Conservation (phyloP, 2,797 vertebrate species). For the Gallinago stenura region DNA sequence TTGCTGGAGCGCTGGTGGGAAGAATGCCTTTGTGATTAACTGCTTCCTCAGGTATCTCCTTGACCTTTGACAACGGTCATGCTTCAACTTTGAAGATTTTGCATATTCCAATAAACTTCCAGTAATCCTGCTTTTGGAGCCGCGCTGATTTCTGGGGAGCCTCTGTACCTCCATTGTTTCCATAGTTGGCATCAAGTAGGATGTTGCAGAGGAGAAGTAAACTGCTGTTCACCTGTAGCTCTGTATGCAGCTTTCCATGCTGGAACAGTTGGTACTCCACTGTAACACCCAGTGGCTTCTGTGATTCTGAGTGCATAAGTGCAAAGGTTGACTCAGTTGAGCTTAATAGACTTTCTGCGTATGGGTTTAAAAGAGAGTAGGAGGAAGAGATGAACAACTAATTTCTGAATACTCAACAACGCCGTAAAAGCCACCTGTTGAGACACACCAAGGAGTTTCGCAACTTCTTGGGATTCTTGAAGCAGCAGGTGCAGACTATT, state of each 20-base stretch:
- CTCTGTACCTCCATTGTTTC: neutral
- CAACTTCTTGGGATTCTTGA: constrained; percentile 11
- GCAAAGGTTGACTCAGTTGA: neutral
- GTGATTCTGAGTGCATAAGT: neutral
- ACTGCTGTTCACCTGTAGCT: neutral
- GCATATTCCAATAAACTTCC: neutral
- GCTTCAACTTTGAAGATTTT: neutral
- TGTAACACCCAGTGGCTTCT: neutral
- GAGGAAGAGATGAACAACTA: neutral
- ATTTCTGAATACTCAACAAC: neutral
- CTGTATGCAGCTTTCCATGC: neutral
- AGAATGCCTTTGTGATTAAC: neutral
- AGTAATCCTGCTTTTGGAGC: neutral
- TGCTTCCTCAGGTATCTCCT: neutral
- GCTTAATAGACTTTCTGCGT: neutral
- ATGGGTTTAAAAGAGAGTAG: neutral
- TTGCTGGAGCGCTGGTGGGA: neutral
- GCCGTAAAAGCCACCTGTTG: neutral
- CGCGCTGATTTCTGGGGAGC: neutral
- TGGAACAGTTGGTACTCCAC: neutral
- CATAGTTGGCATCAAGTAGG: neutral
- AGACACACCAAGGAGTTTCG: neutral
- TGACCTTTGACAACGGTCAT: neutral
- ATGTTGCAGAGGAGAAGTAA: neutral
- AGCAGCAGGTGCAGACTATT: constrained; percentile 2